A percentile compares a stretch with the other conserved stretches of the same genome.
Conservation (phyloP, 2,888 invertebrate species). For the Oscheius sp. region DNA sequence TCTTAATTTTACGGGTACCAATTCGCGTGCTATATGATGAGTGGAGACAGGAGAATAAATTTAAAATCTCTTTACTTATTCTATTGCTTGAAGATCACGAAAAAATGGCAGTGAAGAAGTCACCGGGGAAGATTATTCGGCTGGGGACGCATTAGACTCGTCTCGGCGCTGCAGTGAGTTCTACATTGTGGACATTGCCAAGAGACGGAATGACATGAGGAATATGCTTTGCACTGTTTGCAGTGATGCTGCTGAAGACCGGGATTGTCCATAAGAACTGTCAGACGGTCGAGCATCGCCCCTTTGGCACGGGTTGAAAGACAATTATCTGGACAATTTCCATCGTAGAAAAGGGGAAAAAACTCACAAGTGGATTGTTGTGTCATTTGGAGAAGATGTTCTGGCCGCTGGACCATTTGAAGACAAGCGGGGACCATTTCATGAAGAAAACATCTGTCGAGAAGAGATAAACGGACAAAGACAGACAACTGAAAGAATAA, state of each 20-base stretch:
- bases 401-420: conserved; percentile 67
- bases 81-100: not conserved
- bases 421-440: conserved; percentile 72
- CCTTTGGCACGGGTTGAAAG: conserved; percentile 69
- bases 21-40: conserved; percentile 19
- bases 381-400: conserved; percentile 72
- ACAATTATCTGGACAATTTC: conserved; percentile 68
- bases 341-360: not conserved
- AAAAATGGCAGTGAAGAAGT: conserved; percentile 20
- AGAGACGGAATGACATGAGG: conserved; percentile 62
- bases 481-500: conserved; percentile 61
- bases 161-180: conserved; percentile 65
- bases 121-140: conserved; percentile 33
- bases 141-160: conserved; percentile 44
- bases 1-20: conserved; percentile 20
- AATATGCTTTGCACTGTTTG: conserved; percentile 65
- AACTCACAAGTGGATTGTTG: conserved; percentile 71
- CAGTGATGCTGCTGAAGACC: conserved; percentile 70
- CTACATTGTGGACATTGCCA: conserved; percentile 72
- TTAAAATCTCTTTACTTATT: conserved; percentile 22
- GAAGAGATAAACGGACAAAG: conserved; percentile 71
- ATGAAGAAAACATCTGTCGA: conserved; percentile 73
- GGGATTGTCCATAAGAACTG: conserved; percentile 62
- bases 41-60: not conserved
- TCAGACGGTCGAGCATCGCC: conserved; percentile 72